Evolutionary conservation across 2,113 vertebrate genomes (phyloP).

Genomic region (Upupa epops): DNA sequence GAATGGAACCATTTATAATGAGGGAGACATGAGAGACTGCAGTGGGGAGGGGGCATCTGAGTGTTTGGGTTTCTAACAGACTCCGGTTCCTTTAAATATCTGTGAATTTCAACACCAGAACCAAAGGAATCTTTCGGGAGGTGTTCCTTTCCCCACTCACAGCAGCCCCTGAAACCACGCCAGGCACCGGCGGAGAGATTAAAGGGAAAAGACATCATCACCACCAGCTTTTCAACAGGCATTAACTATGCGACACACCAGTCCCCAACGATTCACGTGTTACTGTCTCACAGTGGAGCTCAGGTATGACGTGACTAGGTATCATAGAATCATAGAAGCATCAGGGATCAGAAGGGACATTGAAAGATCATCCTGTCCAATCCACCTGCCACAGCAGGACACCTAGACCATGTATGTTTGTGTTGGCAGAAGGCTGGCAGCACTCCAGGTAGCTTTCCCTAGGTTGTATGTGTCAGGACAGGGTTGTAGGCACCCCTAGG

Average conservation of each 20-base stretch:
- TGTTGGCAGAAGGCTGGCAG: neutral
- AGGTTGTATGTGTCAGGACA: neutral
- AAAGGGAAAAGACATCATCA: conserved; percentile 1
- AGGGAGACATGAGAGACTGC: neutral
- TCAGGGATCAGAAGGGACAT: no score
- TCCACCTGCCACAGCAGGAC: no score
- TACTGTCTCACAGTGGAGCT: neutral
- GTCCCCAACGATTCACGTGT: neutral
- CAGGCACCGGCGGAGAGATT: conserved; percentile 12
- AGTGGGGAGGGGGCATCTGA: neutral
- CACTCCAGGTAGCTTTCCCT: neutral
- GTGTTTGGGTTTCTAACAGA: neutral
- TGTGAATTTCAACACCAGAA: neutral
- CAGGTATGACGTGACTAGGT: no score
- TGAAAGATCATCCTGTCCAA: no score
- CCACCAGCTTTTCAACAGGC: neutral
- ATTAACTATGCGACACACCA: neutral
- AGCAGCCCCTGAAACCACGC: neutral
- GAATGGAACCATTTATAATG: neutral
- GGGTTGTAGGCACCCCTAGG: neutral
- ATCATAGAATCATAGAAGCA: no score
- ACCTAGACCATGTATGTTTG: no score
- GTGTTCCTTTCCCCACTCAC: conserved; percentile 7
- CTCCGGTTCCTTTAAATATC: neutral
- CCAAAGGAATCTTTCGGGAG: neutral